A percentile compares a stretch with the other conserved stretches of the same genome.
Conservation (phyloP, 92 coral and sea anemone species). For the Micromussa lordhowensis region DNA sequence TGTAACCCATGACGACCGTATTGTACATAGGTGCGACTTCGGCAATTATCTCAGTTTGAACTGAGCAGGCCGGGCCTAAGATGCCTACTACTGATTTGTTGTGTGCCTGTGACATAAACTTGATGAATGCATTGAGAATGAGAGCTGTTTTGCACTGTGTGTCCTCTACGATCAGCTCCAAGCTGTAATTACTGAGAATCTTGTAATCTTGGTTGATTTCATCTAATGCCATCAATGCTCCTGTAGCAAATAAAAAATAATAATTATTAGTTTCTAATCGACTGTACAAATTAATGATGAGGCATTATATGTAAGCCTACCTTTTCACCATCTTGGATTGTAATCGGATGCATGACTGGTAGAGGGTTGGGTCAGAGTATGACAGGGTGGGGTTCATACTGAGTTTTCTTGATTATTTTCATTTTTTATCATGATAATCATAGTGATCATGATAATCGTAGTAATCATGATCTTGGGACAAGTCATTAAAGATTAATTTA, state of each 20-base stretch:
- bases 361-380: no score
- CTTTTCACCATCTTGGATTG: no score
- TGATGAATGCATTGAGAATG: conserved; percentile 79
- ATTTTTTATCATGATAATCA: no score
- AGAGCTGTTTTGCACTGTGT: conserved; percentile 88
- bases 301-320: no score
- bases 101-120: conserved; percentile 69
- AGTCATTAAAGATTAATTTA: no score
- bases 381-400: no score
- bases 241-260: conserved; percentile 13
- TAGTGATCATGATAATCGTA: no score
- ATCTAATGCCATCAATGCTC: conserved; percentile 84
- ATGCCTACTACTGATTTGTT: conserved; percentile 75
- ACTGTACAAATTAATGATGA: no score
- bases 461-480: no score
- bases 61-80: conserved; percentile 87
- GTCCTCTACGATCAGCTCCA: conserved; percentile 68
- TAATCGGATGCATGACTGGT: no score
- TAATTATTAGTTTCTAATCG: no score
- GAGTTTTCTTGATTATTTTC: no score
- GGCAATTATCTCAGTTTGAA: conserved; percentile 87
- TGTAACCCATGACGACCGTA: conserved; percentile 87
- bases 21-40: conserved; percentile 82
- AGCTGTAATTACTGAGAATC: conserved; percentile 72
- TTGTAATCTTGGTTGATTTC: conserved; percentile 61